phyloP scores from a whole-genome alignment of 1,140 invertebrate species.

The Pseudomyrmex pallidus region DNA sequence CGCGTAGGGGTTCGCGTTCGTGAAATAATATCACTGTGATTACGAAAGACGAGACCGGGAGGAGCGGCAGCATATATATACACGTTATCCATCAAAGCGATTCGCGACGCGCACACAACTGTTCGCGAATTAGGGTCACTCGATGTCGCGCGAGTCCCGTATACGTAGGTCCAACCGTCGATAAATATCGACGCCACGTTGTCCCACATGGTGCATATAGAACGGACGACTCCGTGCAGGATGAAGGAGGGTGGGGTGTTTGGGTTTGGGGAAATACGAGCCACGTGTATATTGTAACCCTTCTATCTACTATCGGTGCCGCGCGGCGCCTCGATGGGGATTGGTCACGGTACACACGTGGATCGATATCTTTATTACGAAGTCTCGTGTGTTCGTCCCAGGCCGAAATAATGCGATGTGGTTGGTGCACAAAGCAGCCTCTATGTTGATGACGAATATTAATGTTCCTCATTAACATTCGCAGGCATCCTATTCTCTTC shows the following conservation, averaged over 20 bases:
- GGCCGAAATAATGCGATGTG: slow-evolving; percentile 53
- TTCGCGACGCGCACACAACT: slow-evolving; percentile 41
- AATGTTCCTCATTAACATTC: slow-evolving; percentile 33
- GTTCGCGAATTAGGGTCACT: slow-evolving; percentile 46
- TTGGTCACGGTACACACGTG: slow-evolving; percentile 71
- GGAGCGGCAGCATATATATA: not conserved
- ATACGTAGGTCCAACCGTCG: slow-evolving; percentile 53
- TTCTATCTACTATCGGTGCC: slow-evolving; percentile 62
- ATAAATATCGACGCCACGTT: slow-evolving; percentile 68
- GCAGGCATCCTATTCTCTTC: too few species aligned
- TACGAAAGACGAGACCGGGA: slow-evolving; percentile 63
- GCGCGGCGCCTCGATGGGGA: slow-evolving; percentile 61
- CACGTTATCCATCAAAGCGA: slow-evolving; percentile 59
- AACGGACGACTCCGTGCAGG: slow-evolving; percentile 18
- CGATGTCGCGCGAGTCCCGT: slow-evolving; percentile 38
- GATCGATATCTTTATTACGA: slow-evolving; percentile 76
- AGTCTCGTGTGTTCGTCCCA: slow-evolving; percentile 32
- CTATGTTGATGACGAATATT: not conserved
- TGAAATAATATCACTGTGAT: slow-evolving; percentile 61
- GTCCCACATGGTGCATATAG: slow-evolving; percentile 31
- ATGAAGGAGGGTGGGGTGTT: slow-evolving; percentile 32
- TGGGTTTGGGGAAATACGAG: slow-evolving; percentile 71
- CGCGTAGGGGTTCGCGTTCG: slow-evolving; percentile 34
- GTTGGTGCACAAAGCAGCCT: slow-evolving; percentile 13
- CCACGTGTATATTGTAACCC: slow-evolving; percentile 66